These are phyloP conservation scores for Molothrus ater DNA, from an alignment of 2,797 vertebrate genomes.

Conservation along the genomic window DNA sequence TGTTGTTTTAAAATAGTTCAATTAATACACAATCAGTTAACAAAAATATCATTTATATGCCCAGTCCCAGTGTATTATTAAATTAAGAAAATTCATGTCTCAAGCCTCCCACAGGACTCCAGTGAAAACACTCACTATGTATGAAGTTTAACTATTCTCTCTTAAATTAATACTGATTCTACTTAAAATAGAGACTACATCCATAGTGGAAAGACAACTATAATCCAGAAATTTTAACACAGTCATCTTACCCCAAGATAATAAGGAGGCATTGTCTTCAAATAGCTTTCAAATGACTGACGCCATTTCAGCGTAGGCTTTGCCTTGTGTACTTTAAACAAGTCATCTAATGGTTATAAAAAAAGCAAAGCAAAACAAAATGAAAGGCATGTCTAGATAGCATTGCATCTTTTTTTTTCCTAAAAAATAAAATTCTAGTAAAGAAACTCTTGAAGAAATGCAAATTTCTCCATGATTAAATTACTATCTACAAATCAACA, in stretches of 20 bases:
- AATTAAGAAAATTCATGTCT: background rate
- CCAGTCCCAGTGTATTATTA: background rate
- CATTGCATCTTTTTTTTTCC: background rate
- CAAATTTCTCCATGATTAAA: background rate
- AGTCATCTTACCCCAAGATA: conserved; percentile 80
- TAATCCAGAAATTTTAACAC: background rate
- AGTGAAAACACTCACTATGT: background rate
- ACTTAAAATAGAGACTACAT: background rate
- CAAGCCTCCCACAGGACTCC: background rate
- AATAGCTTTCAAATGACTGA: conserved; percentile 83
- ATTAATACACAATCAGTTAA: background rate
- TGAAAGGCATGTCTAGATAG: background rate
- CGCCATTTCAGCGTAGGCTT: conserved; percentile 82
- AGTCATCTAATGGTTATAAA: conserved; percentile 74
- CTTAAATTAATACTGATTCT: background rate
- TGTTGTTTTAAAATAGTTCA: background rate
- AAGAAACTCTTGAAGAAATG: background rate
- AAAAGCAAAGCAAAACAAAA: background rate
- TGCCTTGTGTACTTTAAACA: conserved; percentile 84
- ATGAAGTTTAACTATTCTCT: background rate
- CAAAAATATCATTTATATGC: background rate
- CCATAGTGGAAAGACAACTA: background rate
- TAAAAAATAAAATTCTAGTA: background rate
- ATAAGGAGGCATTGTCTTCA: conserved; percentile 85
- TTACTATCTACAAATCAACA: background rate